These are phyloP conservation scores for human (Homo sapiens) DNA, from an alignment of 2,113 vertebrate genomes.

Conservation along the genomic window DNA sequence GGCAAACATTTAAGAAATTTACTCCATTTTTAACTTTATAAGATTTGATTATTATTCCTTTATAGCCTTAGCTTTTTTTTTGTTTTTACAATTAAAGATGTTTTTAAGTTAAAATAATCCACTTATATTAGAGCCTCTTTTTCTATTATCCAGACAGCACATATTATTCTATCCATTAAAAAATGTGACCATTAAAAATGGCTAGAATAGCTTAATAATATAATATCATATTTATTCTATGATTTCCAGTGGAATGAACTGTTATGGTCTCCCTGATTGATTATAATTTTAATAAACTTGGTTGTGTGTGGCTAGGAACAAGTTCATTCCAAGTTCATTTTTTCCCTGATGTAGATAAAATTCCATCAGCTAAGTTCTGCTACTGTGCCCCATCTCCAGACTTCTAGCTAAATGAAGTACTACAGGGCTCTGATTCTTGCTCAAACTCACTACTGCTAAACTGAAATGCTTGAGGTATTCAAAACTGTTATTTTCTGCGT, in stretches of 20 bases:
- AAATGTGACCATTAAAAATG: no score
- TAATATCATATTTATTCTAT: background rate
- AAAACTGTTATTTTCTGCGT: background rate
- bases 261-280: background rate
- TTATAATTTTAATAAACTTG: slow-evolving; percentile 35
- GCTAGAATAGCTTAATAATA: no score
- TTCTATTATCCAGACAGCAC: background rate
- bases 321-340: slow-evolving; percentile 49
- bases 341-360: background rate
- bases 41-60: background rate
- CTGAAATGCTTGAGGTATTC: background rate
- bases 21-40: background rate
- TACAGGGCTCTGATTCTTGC: background rate
- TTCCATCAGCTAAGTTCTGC: background rate
- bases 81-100: background rate
- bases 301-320: background rate
- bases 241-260: slow-evolving; percentile 11
- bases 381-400: background rate
- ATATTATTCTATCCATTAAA: background rate
- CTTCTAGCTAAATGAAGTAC: background rate
- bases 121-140: background rate
- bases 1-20: background rate
- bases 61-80: background rate
- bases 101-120: background rate
- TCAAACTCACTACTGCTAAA: background rate